Evolutionary conservation across 2,888 invertebrate species (phyloP), one percentile per base, ranked within the genome.

Genomic region (Blera fallax): DNA sequence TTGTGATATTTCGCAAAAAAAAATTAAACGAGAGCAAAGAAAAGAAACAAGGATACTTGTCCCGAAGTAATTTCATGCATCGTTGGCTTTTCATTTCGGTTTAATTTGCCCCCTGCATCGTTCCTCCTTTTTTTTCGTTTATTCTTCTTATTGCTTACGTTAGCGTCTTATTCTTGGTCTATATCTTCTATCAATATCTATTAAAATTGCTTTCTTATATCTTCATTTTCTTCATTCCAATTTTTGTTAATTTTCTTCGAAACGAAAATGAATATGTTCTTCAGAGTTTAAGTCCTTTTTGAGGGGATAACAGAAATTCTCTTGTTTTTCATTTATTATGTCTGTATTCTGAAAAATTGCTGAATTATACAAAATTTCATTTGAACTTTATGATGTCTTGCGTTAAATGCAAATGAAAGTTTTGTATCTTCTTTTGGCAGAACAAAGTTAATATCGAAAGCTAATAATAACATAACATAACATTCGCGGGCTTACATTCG

Each of bases 31-130:
- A 50, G 11, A 21, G 16, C 34, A 3, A 7, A 54, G 58, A 40
- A 48, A 43, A 40, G 24, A 32, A 45, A 65, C 65, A 50, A 65
- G 72, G 81, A 77, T 72, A 67, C 77, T 81, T 85, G 67, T 77
- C 72, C 64, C 54, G 74, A 89, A 90, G 90, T 90, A 90, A 90
- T 90, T 90, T 90, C 90, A 90, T 90, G 90, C 90, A 90, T 90
- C 90, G 90, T 89, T 90, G 90, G 89, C 88, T 90, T 90, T 90
- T 90, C 90, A 90, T 90, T 90, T 89, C 90, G 88, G 89, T 88
- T 90, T 90, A 90, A 90, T 90, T 90, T 90, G 90, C 89, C 89
- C 88, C 89, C 87, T 89, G 87, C 80, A 87, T 85, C 77, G 48
- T 76, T 73, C 10, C 16, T 34, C 14, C 4, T n/a, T 52, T 54